A percentile compares a stretch with the other conserved stretches of the same genome.
These are phyloP conservation scores for Catharus bicknelli DNA, from an alignment of 2,113 vertebrate genomes.

Conservation along the genomic window DNA sequence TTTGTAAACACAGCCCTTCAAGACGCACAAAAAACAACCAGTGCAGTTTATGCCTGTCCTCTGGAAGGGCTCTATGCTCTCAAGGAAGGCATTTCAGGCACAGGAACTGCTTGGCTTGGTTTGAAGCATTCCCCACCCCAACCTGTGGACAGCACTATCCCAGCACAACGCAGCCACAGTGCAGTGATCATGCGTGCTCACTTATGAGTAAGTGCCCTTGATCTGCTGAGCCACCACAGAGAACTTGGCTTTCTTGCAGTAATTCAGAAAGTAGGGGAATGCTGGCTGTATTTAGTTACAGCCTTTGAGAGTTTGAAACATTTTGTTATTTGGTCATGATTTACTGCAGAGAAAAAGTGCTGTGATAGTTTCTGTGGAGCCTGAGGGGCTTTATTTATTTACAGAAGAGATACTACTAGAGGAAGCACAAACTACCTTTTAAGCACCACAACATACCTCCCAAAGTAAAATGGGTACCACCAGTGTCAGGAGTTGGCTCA, in stretches of 20 bases:
- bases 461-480: background rate
- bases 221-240: constrained; percentile 36
- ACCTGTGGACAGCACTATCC: background rate
- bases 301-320: constrained; percentile 18
- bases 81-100: constrained; percentile 31
- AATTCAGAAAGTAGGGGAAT: constrained; percentile 22
- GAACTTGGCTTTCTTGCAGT: constrained; percentile 18
- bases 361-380: background rate
- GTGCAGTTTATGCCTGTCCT: background rate
- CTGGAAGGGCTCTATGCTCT: background rate
- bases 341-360: constrained; percentile 29
- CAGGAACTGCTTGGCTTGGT: background rate
- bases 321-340: constrained; percentile 36
- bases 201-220: constrained; percentile 1
- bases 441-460: background rate
- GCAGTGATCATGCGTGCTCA: background rate
- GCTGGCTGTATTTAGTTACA: constrained; percentile 22
- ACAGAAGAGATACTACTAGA: background rate
- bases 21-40: background rate
- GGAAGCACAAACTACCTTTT: background rate
- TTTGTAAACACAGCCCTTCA: constrained; percentile 29
- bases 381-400: background rate
- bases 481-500: background rate
- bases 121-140: background rate
- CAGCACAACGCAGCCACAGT: constrained; percentile 22